Percentiles rank a stretch among this genome's conserved stretches.
Evolutionary conservation across 2,888 invertebrate species (phyloP).

Genomic region (Polydesmus complanatus): DNA sequence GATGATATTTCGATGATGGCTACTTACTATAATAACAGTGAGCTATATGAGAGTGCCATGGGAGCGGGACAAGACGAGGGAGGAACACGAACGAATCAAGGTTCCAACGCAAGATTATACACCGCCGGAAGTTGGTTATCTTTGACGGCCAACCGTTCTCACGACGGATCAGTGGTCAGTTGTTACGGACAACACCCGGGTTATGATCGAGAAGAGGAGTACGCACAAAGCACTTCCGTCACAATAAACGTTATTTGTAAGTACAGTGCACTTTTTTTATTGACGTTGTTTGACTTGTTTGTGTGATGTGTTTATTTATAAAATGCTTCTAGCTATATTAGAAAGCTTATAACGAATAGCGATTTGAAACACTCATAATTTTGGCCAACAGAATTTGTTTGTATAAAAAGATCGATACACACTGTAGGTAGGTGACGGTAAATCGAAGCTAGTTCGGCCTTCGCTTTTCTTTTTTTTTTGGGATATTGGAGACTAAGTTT

Average conservation of each 20-base stretch:
- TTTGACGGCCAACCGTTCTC: conserved; percentile 3
- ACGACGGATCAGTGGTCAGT: not conserved
- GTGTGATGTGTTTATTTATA: no score
- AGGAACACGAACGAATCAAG: not conserved
- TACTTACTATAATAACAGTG: conserved; percentile 11
- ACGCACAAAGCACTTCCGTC: not conserved
- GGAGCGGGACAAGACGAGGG: not conserved
- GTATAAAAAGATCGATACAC: no score
- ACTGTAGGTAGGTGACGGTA: no score
- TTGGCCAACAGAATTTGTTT: no score
- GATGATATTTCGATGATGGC: conserved; percentile 5
- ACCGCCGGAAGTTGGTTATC: conserved; percentile 11
- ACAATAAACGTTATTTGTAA: conserved; percentile 11
- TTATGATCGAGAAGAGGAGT: not conserved
- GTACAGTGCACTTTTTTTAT: no score
- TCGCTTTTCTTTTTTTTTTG: no score
- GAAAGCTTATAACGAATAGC: no score
- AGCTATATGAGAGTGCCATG: not conserved
- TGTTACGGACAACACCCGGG: conserved; percentile 3
- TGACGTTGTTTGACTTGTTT: no score
- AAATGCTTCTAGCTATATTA: no score
- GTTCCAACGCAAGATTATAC: not conserved
- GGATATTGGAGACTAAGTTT: no score
- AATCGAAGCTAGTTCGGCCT: no score
- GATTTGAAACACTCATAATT: no score